Evolutionary conservation across 2,797 vertebrate genomes (phyloP).

Genomic region (Steatocranus sp.): DNA sequence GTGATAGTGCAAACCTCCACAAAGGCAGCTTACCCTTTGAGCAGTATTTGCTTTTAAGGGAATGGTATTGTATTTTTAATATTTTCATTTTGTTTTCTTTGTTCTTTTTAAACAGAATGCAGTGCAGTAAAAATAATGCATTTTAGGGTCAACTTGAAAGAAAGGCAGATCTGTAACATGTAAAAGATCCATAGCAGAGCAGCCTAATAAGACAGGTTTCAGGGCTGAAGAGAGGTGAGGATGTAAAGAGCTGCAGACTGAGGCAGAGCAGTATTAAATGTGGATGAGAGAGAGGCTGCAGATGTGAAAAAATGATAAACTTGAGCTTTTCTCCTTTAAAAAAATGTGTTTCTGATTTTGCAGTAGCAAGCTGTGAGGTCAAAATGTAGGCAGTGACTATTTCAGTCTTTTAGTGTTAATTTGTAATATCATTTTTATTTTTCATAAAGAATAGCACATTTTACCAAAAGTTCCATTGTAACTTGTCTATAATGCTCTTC

Average conservation of each 20-base stretch:
- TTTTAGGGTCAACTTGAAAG: background rate
- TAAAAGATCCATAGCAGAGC: background rate
- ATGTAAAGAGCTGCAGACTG: background rate
- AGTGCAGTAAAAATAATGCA: background rate
- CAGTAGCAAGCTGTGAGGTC: background rate
- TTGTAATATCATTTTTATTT: background rate
- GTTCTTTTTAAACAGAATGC: background rate
- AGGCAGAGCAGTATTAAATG: background rate
- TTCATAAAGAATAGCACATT: background rate
- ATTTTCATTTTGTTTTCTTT: background rate
- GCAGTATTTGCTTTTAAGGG: background rate
- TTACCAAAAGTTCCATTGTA: background rate
- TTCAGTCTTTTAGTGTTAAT: background rate
- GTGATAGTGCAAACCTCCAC: background rate
- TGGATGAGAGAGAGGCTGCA: background rate
- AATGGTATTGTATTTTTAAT: background rate
- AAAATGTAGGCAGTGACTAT: background rate
- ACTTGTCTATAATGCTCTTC: background rate
- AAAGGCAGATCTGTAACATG: background rate
- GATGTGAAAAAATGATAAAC: background rate
- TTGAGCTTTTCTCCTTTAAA: background rate
- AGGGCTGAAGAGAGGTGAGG: background rate
- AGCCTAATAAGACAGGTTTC: background rate
- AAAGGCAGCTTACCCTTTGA: background rate
- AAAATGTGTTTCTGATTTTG: background rate